These are phyloP conservation scores for Sinella curviseta DNA, from an alignment of 1,140 invertebrate genomes.

Conservation along the genomic window DNA sequence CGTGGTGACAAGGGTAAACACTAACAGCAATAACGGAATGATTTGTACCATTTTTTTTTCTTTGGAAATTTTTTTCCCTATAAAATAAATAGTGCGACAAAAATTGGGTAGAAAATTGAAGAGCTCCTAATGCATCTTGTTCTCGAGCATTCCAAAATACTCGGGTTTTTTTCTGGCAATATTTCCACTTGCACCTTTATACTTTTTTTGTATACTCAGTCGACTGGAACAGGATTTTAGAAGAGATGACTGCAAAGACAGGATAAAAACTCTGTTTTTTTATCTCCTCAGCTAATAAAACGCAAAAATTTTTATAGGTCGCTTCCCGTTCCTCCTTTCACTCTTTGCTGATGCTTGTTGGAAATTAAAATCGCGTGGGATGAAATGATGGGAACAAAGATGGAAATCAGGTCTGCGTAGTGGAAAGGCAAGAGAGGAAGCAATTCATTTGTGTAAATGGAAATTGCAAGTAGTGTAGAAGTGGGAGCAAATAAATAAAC, in stretches of 20 bases:
- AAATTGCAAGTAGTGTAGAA: not conserved
- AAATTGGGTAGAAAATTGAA: too few relatives aligned
- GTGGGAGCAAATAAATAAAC: not conserved
- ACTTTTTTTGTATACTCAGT: not conserved
- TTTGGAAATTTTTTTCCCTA: not conserved
- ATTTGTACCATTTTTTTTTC: slow-evolving; percentile 3
- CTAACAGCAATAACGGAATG: not conserved
- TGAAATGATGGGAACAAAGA: too few relatives aligned
- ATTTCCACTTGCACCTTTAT: not conserved
- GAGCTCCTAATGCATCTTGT: not conserved
- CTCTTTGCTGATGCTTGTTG: too few relatives aligned
- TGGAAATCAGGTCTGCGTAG: too few relatives aligned
- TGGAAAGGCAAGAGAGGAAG: too few relatives aligned
- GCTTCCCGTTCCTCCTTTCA: too few relatives aligned
- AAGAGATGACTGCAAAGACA: not conserved
- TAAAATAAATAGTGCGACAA: not conserved
- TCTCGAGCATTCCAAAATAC: not conserved
- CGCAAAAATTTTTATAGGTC: too few relatives aligned
- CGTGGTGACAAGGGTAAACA: not conserved
- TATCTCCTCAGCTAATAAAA: too few relatives aligned
- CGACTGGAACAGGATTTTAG: too few relatives aligned
- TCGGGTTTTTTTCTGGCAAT: not conserved
- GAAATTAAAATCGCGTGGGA: too few relatives aligned
- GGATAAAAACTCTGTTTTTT: not conserved
- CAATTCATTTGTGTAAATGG: not conserved